phyloP scores from a whole-genome alignment of 2,113 vertebrate genomes.

The Microcebus lehilahytsara region DNA sequence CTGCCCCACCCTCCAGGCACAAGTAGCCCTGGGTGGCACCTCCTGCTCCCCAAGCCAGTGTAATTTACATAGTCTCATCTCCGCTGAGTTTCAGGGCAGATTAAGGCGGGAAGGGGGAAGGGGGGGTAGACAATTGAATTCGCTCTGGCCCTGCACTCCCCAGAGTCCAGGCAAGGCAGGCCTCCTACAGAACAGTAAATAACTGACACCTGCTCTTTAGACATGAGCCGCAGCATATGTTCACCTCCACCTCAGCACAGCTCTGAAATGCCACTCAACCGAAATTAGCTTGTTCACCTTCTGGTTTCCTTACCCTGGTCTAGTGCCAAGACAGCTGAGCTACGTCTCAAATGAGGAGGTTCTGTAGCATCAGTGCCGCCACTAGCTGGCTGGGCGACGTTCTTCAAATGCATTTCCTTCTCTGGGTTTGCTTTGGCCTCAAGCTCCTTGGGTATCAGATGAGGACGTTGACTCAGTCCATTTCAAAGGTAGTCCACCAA shows the following conservation, averaged over 20 bases:
- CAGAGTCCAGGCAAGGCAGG: too few species aligned
- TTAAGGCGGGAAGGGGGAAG: too few species aligned
- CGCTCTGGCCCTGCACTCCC: too few species aligned
- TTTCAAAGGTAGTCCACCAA: background rate
- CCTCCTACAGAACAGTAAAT: too few species aligned
- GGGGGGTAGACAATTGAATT: too few species aligned
- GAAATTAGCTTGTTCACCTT: background rate
- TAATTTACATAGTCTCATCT: too few species aligned
- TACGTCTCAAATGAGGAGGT: background rate
- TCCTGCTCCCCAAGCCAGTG: too few species aligned
- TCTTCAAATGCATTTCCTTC: background rate
- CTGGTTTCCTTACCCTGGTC: background rate
- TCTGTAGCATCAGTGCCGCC: background rate
- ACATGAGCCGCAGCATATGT: too few species aligned
- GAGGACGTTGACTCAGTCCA: background rate
- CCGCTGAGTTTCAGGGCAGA: too few species aligned
- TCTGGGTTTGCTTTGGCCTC: background rate
- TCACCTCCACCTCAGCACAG: background rate
- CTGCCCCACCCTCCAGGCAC: too few species aligned
- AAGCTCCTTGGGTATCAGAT: background rate
- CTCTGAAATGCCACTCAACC: background rate
- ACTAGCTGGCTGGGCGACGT: background rate
- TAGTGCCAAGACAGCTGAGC: background rate
- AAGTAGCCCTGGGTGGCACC: too few species aligned
- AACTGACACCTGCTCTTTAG: too few species aligned